Conservation (phyloP, 1,140 invertebrate genomes). For the Polypedilum pembai region DNA sequence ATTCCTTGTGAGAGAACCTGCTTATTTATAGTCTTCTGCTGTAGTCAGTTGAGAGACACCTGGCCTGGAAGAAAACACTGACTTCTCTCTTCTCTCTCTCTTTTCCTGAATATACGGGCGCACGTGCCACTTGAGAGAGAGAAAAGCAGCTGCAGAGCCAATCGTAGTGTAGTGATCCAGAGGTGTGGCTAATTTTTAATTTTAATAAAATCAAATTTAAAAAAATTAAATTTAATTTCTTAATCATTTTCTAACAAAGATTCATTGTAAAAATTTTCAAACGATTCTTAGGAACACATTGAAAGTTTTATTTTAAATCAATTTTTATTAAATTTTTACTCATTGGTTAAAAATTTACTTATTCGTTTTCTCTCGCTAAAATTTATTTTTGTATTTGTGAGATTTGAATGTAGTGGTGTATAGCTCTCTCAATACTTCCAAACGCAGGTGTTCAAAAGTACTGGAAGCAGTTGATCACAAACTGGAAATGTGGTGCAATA, state of each 20-base stretch:
- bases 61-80: constrained; percentile 21
- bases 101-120: not conserved
- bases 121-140: constrained; percentile 25
- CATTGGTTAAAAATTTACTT: no score
- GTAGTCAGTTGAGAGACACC: not conserved
- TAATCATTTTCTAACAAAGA: no score
- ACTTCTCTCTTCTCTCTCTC: not conserved
- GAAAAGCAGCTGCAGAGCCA: not conserved
- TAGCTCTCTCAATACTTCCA: not conserved
- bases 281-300: no score
- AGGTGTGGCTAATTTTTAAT: not conserved
- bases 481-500: constrained; percentile 26
- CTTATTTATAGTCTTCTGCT: constrained; percentile 23
- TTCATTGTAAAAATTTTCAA: no score
- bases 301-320: no score
- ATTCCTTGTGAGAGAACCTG: constrained; percentile 23
- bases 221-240: no score
- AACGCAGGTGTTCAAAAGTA: not conserved
- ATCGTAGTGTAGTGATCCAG: not conserved
- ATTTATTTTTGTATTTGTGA: no score
- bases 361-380: no score
- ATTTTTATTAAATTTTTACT: no score
- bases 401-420: no score
- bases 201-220: no score
- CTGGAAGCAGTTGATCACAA: not conserved